Evolutionary conservation across 2,888 invertebrate genomes (phyloP).

Genomic region (Capitulum mitella): DNA sequence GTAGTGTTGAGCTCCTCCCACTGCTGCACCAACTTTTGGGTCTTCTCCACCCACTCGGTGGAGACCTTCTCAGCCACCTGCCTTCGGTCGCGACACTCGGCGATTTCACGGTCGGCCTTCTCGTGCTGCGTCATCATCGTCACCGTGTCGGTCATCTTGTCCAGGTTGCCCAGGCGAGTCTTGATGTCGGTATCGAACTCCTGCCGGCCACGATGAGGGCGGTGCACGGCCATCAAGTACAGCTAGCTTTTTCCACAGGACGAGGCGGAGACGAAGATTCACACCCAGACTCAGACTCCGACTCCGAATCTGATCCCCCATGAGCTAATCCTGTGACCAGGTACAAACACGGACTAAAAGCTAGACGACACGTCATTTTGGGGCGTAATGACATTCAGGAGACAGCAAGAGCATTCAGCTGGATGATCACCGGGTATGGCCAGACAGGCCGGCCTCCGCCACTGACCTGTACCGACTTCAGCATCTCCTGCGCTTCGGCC

Average conservation of each 20-base stretch:
- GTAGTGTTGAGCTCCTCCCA: slow-evolving; percentile 31
- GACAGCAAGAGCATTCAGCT: too few relatives aligned
- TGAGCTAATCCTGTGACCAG: too few relatives aligned
- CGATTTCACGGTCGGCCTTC: slow-evolving; percentile 26
- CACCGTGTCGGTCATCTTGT: slow-evolving; percentile 24
- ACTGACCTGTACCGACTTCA: background rate
- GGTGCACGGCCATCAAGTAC: too few relatives aligned
- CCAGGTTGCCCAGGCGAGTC: background rate
- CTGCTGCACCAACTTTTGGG: slow-evolving; percentile 30
- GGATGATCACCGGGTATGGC: too few relatives aligned
- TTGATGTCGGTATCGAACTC: slow-evolving; percentile 1
- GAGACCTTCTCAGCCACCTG: slow-evolving; percentile 14
- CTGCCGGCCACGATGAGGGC: background rate
- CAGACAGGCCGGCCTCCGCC: too few relatives aligned
- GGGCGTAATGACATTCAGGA: too few relatives aligned
- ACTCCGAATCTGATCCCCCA: too few relatives aligned
- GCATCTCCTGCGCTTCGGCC: background rate
- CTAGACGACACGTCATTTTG: too few relatives aligned
- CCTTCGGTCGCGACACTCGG: background rate
- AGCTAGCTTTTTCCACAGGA: too few relatives aligned
- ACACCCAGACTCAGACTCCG: too few relatives aligned
- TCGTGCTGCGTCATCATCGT: slow-evolving; percentile 31
- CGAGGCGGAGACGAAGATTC: too few relatives aligned
- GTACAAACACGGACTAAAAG: too few relatives aligned
- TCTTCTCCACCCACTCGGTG: slow-evolving; percentile 21